Percentiles rank a stretch among this genome's conserved stretches.
These are phyloP conservation scores for Paramuricea clavata DNA, from an alignment of 92 coral and sea anemone genomes.

Conservation along the genomic window DNA sequence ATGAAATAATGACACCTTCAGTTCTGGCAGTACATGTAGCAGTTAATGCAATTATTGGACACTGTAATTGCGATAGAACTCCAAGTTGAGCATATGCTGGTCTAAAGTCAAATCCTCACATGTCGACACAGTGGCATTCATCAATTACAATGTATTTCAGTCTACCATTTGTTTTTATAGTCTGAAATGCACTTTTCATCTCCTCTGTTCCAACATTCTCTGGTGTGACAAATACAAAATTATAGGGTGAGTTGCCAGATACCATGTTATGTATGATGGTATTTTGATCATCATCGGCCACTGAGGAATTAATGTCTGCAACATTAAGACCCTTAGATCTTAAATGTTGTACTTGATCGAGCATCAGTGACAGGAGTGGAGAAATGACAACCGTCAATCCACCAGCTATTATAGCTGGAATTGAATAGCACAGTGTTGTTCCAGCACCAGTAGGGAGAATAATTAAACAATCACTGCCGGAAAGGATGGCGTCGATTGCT, in stretches of 20 bases:
- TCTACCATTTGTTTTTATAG: neutral
- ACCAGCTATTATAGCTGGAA: slow-evolving; percentile 63
- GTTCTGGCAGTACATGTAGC: slow-evolving; percentile 45
- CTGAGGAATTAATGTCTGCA: slow-evolving; percentile 55
- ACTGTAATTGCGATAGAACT: slow-evolving; percentile 33
- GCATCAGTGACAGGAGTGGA: slow-evolving; percentile 61
- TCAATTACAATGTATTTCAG: slow-evolving; percentile 62
- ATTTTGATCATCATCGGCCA: slow-evolving; percentile 50
- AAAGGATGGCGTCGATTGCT: slow-evolving; percentile 49
- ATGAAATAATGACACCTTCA: slow-evolving; percentile 14
- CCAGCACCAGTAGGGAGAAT: slow-evolving; percentile 78
- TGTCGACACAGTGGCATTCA: slow-evolving; percentile 74
- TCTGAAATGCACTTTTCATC: neutral
- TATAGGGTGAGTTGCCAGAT: neutral
- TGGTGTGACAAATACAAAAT: neutral
- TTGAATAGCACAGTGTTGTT: slow-evolving; percentile 71
- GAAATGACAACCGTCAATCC: slow-evolving; percentile 64
- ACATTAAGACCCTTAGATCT: slow-evolving; percentile 54
- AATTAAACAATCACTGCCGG: slow-evolving; percentile 48
- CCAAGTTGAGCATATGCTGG: slow-evolving; percentile 66
- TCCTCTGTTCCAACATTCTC: neutral
- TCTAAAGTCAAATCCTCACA: slow-evolving; percentile 75
- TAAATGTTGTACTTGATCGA: slow-evolving; percentile 68
- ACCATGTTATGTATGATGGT: slow-evolving; percentile 41
- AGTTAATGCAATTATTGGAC: slow-evolving; percentile 50